Evolutionary conservation across 1,140 invertebrate genomes (phyloP).

Genomic region (Drosophila chauvacae): DNA sequence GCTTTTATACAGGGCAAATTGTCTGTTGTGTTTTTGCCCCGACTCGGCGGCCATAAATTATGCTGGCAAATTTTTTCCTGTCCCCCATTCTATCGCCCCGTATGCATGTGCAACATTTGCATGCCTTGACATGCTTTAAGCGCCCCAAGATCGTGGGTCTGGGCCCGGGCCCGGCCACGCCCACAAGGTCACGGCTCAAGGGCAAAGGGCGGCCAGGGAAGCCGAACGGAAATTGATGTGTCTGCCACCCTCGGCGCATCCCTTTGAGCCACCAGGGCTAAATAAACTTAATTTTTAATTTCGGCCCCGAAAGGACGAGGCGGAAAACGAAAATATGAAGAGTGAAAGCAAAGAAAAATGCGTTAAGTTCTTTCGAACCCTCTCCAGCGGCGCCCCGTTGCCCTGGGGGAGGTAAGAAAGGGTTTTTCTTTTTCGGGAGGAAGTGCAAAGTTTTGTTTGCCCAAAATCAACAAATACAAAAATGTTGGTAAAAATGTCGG

Average conservation of each 20-base stretch:
- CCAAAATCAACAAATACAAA: constrained; percentile 76
- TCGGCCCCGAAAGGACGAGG: constrained; percentile 24
- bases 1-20: constrained; percentile 79
- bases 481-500: constrained; percentile 54
- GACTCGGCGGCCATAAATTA: constrained; percentile 64
- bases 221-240: constrained; percentile 28
- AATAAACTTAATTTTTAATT: constrained; percentile 77
- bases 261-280: constrained; percentile 19
- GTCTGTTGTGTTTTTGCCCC: constrained; percentile 62
- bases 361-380: constrained; percentile 28
- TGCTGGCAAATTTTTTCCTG: constrained; percentile 54
- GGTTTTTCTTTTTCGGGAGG: constrained; percentile 38
- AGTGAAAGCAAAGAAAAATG: constrained; percentile 71
- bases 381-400: neutral
- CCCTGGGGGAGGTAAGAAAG: constrained; percentile 44
- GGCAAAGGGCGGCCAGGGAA: constrained; percentile 35
- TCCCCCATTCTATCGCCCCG: neutral
- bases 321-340: constrained; percentile 50
- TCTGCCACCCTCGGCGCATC: constrained; percentile 2
- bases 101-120: constrained; percentile 71
- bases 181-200: constrained; percentile 74
- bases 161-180: constrained; percentile 8
- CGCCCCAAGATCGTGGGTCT: neutral
- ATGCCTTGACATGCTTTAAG: constrained; percentile 48
- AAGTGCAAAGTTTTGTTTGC: constrained; percentile 76